A percentile compares a stretch with the other conserved stretches of the same genome.
Evolutionary conservation across 2,113 vertebrate species (phyloP).

Genomic region (Xiphias gladius): DNA sequence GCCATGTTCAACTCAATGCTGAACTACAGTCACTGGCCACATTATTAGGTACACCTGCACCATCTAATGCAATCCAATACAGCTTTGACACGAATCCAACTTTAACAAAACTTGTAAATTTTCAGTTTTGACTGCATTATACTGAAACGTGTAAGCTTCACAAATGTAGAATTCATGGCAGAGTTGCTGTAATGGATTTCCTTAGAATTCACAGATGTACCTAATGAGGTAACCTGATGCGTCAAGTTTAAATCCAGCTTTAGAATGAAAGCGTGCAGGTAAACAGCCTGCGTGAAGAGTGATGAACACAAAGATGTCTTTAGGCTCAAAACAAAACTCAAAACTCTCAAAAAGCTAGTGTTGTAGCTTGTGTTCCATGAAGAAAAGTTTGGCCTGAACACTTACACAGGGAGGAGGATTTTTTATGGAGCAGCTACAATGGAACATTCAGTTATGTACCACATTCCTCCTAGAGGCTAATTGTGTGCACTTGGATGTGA

Average conservation of each 20-base stretch:
- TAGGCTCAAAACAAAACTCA: background rate
- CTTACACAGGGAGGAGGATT: background rate
- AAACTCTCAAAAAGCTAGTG: background rate
- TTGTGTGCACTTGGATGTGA: background rate
- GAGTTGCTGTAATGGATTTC: no score
- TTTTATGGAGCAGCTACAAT: background rate
- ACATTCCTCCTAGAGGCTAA: background rate
- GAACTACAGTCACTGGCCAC: no score
- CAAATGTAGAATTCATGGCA: no score
- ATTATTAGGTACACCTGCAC: no score
- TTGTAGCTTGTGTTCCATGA: background rate
- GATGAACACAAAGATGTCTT: background rate
- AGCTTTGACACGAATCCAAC: no score
- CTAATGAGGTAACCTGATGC: no score
- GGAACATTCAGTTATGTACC: background rate
- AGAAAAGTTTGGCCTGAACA: background rate
- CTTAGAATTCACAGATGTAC: no score
- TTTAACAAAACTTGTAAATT: no score
- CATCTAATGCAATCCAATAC: no score
- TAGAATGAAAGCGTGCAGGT: background rate
- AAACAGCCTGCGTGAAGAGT: background rate
- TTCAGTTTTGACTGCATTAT: no score
- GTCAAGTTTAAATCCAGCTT: background rate
- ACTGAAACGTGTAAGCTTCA: no score
- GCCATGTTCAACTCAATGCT: no score